Evolutionary conservation across 30 jellyfish, hydroid and myxozoan species (phyloP), one percentile per base, ranked within the genome.

Genomic region (Catostylus mosaicus): DNA sequence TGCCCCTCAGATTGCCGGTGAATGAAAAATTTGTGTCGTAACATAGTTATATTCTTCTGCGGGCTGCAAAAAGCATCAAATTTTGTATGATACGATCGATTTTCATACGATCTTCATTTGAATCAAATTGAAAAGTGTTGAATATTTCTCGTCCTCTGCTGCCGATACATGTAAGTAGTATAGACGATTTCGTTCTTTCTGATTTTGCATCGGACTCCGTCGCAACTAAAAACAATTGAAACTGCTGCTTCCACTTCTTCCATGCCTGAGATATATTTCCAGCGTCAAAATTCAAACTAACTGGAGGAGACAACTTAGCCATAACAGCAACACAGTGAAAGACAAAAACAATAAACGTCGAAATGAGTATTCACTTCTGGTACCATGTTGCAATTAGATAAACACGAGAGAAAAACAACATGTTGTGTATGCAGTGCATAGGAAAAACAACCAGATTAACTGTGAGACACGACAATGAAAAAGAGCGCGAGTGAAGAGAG

Each of bases 1-100:
- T 83, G 88, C 5, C 81, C 88, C 30, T 82, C 93, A 8, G 14
- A 24, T 32, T 82, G 94, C 74, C 33, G 29, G 48, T 57, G 72
- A 3, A 75, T 71, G 56, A 84, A 84, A 66, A 57, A 84, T 61
- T 46, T 35, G 67, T 73, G 83, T 47, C 85, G 38, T 9, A 67
- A 19, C 18, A 82, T 35, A 10, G 94, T 73, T 20, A 73, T 37
- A 47, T 84, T 84, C 72, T 84, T 2, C 82, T 63, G 43, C 83
- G 83, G 38, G 56, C 38, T 43, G 88, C 54, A 71, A 52, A 84
- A 16, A 23, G 83, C 64, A 4, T 64, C 37, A 72, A 71, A 54
- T 84, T 84, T 29, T 54, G 83, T 16, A 84, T 75, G 57, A 84
- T 83, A 54, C 74, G 38, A 24, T 84, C 50, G 24, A 84, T 72